Percentiles rank a stretch among this genome's conserved stretches.
phyloP scores from a whole-genome alignment of 1,140 invertebrate genomes.

The Drosophila sulfurigaster region DNA sequence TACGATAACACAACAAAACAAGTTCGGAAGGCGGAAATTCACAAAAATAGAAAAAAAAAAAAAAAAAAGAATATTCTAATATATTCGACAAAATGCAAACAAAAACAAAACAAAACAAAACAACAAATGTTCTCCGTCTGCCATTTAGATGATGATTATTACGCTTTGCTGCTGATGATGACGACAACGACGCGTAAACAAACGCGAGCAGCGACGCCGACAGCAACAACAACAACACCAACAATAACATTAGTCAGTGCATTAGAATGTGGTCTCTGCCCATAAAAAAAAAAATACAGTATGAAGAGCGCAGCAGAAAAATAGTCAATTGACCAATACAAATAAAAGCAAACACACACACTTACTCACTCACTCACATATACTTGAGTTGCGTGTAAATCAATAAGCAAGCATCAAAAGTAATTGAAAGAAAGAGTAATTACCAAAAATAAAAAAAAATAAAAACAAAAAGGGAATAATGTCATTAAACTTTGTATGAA shows the following conservation, averaged over 20 bases:
- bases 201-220: constrained; percentile 26
- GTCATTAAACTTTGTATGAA: constrained; percentile 45
- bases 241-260: constrained; percentile 27
- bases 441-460: background rate
- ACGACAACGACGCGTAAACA: constrained; percentile 33
- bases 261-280: constrained; percentile 45
- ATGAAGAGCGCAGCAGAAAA: constrained; percentile 16
- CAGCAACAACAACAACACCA: constrained; percentile 13
- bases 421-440: constrained; percentile 6
- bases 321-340: constrained; percentile 16
- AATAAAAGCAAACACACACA: constrained; percentile 15
- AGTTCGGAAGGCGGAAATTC: constrained; percentile 48
- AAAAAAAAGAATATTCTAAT: constrained; percentile 35
- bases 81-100: constrained; percentile 27
- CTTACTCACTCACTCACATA: constrained; percentile 3
- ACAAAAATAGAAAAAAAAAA: constrained; percentile 35
- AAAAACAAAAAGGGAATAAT: constrained; percentile 3
- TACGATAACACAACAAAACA: constrained; percentile 13
- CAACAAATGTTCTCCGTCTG: constrained; percentile 17
- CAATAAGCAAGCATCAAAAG: constrained; percentile 16
- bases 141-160: constrained; percentile 26
- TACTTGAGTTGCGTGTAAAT: constrained; percentile 20
- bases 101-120: constrained; percentile 27
- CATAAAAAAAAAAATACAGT: constrained; percentile 31
- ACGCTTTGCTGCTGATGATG: constrained; percentile 10